Percentiles rank a stretch among this genome's conserved stretches.
These are phyloP conservation scores for cat (Felis catus) DNA, from an alignment of 2,113 vertebrate genomes.

Conservation along the genomic window F.catus_Fca126_mat1.0 CM031419.1:16891001-16891500, in stretches of 20 bases:
- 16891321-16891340: background rate
- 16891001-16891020: background rate
- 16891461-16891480: background rate
- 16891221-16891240: background rate
- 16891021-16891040: background rate
- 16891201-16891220: background rate
- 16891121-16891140: background rate
- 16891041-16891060: background rate
- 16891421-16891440: background rate
- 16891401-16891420: background rate
- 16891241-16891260: background rate
- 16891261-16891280: background rate
- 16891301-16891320: background rate
- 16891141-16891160: background rate
- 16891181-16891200: background rate
- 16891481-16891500: too few species aligned
- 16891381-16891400: background rate
- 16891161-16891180: background rate
- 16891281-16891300: fast-evolving
- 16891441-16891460: background rate
- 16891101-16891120: background rate
- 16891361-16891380: background rate
- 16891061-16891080: background rate
- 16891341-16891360: background rate
- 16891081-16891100: background rate